A percentile compares a stretch with the other conserved stretches of the same genome.
These are phyloP conservation scores for Drosophila anomalipes DNA, from an alignment of 2,888 invertebrate genomes.

Conservation along the genomic window DNA sequence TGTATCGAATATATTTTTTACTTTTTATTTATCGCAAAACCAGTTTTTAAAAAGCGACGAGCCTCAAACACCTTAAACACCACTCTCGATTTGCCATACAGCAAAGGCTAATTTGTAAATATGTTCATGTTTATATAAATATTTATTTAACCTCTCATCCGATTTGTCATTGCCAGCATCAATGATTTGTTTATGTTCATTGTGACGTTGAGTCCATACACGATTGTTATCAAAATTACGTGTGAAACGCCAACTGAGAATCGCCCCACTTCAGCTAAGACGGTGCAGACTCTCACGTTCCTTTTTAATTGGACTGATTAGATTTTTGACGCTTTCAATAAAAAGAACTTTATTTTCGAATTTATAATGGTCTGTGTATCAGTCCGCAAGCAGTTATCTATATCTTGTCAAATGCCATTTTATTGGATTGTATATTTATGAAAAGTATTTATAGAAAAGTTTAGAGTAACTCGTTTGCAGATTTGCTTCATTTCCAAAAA, in stretches of 20 bases:
- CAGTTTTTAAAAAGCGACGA: background rate
- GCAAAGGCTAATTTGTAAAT: background rate
- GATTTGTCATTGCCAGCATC: slow-evolving; percentile 4
- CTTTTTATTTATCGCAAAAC: slow-evolving; percentile 11
- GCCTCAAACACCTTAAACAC: background rate
- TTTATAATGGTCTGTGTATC: background rate
- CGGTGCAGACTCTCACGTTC: slow-evolving; percentile 38
- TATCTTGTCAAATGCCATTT: background rate
- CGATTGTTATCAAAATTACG: slow-evolving; percentile 56
- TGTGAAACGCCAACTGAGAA: slow-evolving; percentile 31
- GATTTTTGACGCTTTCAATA: slow-evolving; percentile 19
- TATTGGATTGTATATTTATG: background rate
- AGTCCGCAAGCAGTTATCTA: background rate
- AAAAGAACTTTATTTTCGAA: background rate
- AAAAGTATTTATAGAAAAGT: background rate
- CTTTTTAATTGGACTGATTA: slow-evolving; percentile 54
- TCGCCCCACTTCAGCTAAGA: slow-evolving; percentile 43
- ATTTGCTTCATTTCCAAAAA: background rate
- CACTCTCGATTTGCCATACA: background rate
- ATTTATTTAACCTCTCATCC: background rate
- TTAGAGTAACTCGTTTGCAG: background rate
- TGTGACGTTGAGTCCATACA: slow-evolving; percentile 35
- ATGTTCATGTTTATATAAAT: background rate
- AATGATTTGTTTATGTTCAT: slow-evolving; percentile 7
- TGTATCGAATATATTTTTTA: background rate